phyloP scores from a whole-genome alignment of 2,113 vertebrate genomes.

The Mesembrinibis cayennensis region DNA sequence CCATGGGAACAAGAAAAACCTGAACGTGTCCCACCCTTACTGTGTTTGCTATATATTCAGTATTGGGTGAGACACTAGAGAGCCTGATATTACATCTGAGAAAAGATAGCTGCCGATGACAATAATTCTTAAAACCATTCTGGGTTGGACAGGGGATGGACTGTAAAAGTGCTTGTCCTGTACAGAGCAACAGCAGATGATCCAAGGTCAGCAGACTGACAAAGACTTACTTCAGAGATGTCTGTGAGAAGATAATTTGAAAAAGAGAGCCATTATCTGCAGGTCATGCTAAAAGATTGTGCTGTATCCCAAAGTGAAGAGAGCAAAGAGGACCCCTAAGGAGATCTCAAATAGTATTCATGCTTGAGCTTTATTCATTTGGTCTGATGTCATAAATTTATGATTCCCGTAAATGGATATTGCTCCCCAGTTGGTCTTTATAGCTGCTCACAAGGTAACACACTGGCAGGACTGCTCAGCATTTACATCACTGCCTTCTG shows the following conservation, averaged over 20 bases:
- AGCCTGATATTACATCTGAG: neutral
- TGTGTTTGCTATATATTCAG: neutral
- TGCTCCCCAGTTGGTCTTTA: neutral
- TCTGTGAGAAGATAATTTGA: neutral
- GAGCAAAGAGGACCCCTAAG: neutral
- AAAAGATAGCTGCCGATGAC: neutral
- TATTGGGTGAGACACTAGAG: neutral
- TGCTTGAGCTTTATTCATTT: neutral
- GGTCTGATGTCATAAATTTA: constrained; percentile 6
- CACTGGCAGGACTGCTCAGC: neutral
- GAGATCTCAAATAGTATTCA: neutral
- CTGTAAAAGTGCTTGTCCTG: neutral
- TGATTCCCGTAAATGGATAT: neutral
- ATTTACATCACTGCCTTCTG: neutral
- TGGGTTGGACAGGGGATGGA: neutral
- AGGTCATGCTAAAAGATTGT: neutral
- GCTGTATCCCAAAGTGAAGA: neutral
- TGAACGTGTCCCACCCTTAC: accelerated
- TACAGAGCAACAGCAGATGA: neutral
- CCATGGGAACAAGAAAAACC: neutral
- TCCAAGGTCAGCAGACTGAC: neutral
- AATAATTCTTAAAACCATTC: neutral
- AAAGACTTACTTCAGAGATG: neutral
- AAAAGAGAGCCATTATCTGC: neutral
- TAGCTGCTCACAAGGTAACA: neutral